Percentiles rank a stretch among this genome's conserved stretches.
These are phyloP conservation scores for Ochropleura leucogaster DNA, from an alignment of 2,888 invertebrate genomes.

Conservation along the genomic window DNA sequence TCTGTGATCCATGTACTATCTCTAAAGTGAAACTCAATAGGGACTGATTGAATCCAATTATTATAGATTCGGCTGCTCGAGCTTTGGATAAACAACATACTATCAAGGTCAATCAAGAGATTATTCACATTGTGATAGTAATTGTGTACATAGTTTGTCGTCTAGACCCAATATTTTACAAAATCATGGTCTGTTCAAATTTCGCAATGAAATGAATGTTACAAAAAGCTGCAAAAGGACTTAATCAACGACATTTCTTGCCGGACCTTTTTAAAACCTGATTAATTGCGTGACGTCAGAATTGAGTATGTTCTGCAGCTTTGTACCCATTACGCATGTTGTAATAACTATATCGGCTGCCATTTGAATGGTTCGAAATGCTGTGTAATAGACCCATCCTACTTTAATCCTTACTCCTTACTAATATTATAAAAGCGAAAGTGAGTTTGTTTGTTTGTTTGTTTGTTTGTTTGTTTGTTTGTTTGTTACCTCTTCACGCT, in stretches of 20 bases:
- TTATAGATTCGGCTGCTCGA: not conserved
- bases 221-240: constrained; percentile 37
- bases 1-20: not conserved
- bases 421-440: too few relatives aligned
- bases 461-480: too few relatives aligned
- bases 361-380: constrained; percentile 31
- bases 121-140: constrained; percentile 9
- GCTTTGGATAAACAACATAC: not conserved
- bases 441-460: too few relatives aligned
- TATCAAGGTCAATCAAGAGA: constrained; percentile 16
- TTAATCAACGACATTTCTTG: constrained; percentile 36
- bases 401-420: too few relatives aligned
- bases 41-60: constrained; percentile 20
- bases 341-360: constrained; percentile 7
- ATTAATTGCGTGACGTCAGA: constrained; percentile 33
- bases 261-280: constrained; percentile 33
- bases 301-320: constrained; percentile 35
- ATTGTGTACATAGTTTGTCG: not conserved
- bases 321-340: constrained; percentile 21
- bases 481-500: too few relatives aligned
- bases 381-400: not conserved
- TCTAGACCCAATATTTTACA: not conserved
- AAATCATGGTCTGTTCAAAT: constrained; percentile 22
- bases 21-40: not conserved
- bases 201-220: constrained; percentile 40